phyloP scores from a whole-genome alignment of 2,797 vertebrate species.

The Pteronotus mesoamericanus region DNA sequence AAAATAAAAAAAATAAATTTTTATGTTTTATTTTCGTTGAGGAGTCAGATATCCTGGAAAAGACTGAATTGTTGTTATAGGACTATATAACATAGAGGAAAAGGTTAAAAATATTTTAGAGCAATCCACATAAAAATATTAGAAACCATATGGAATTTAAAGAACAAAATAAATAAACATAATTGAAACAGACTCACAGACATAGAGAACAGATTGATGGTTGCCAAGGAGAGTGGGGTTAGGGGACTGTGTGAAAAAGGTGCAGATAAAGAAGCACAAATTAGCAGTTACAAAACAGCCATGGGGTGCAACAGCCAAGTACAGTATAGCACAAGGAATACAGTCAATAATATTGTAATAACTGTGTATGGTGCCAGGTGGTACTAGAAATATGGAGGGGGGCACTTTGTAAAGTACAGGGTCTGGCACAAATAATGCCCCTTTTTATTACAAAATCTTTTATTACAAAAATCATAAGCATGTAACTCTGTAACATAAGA shows the following conservation, averaged over 20 bases:
- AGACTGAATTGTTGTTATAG: background rate
- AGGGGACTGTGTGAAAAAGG: background rate
- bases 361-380: background rate
- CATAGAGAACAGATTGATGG: background rate
- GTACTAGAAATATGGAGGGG: background rate
- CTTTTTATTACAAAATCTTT: too few relatives aligned
- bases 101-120: background rate
- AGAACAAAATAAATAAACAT: background rate
- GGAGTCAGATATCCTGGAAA: background rate
- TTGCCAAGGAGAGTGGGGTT: background rate
- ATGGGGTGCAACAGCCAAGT: too few relatives aligned
- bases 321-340: background rate
- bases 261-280: background rate
- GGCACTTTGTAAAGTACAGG: background rate
- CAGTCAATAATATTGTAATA: background rate
- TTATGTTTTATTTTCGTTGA: constrained; percentile 27
- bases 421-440: too few relatives aligned
- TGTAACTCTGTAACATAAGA: too few relatives aligned
- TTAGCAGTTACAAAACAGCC: background rate
- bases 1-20: background rate
- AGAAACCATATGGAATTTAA: background rate
- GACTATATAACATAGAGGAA: background rate
- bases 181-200: background rate
- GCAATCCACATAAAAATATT: background rate
- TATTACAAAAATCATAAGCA: too few relatives aligned